Evolutionary conservation across 2,888 invertebrate genomes (phyloP).

Genomic region (Drosophila monieri): DNA sequence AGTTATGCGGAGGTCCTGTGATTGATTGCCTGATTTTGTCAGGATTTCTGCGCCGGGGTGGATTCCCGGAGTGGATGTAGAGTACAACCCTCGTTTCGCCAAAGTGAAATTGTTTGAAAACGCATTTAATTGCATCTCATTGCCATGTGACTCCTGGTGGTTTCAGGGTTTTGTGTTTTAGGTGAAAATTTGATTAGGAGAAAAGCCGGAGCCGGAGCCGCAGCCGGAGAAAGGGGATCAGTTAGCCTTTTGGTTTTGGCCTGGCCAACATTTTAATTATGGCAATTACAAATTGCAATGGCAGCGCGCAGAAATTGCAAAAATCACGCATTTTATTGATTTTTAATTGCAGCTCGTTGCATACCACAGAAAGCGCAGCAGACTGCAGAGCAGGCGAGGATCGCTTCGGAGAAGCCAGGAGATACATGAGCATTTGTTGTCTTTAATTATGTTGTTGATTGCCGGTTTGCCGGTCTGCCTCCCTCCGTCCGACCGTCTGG

Average conservation of each 20-base stretch:
- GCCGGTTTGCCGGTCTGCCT: conserved; percentile 35
- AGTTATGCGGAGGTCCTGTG: conserved; percentile 75
- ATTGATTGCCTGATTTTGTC: conserved; percentile 69
- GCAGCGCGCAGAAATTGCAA: conserved; percentile 68
- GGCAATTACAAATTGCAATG: conserved; percentile 75
- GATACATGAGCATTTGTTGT: conserved; percentile 74
- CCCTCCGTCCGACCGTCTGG: conserved; percentile 19
- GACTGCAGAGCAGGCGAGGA: background rate
- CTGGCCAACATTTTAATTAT: conserved; percentile 71
- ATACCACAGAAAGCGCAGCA: conserved; percentile 54
- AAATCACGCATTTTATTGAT: conserved; percentile 81
- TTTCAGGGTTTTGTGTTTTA: conserved; percentile 19
- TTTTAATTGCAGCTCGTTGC: conserved; percentile 80
- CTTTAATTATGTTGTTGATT: conserved; percentile 78
- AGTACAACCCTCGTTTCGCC: background rate
- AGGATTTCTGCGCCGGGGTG: conserved; percentile 49
- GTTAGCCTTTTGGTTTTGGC: background rate
- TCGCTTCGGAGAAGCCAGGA: conserved; percentile 19
- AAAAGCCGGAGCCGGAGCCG: conserved; percentile 11
- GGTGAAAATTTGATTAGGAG: conserved; percentile 75
- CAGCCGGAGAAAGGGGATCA: conserved; percentile 1
- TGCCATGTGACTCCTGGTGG: conserved; percentile 48
- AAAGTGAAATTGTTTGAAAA: conserved; percentile 53
- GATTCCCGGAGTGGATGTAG: conserved; percentile 21
- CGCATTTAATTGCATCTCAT: conserved; percentile 51